Percentiles rank a stretch among this genome's conserved stretches.
phyloP scores from a whole-genome alignment of 2,888 invertebrate species.

The Plutella xylostella region DNA sequence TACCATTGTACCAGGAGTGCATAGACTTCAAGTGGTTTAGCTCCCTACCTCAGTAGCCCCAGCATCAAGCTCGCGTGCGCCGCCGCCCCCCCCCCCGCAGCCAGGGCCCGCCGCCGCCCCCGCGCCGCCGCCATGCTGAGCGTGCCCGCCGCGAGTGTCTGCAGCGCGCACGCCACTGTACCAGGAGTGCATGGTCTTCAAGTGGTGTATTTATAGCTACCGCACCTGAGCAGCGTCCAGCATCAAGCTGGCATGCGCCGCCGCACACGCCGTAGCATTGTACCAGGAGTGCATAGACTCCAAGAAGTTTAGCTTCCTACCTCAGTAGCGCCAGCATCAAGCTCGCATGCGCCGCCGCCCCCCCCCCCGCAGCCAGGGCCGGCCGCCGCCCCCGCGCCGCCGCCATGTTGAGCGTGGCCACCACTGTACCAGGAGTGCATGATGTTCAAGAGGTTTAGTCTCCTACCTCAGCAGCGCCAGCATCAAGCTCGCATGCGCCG shows the following conservation, averaged over 20 bases:
- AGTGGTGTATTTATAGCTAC: no score
- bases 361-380: no score
- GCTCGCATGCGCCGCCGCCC: slow-evolving; percentile 84
- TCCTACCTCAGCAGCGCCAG: slow-evolving; percentile 83
- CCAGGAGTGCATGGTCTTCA: no score
- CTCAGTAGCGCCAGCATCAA: slow-evolving; percentile 79
- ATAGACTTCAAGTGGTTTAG: no score
- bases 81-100: slow-evolving; percentile 82
- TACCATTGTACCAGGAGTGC: no score
- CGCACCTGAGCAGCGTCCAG: slow-evolving; percentile 77
- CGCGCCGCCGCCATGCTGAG: slow-evolving; percentile 84
- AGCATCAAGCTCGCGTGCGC: slow-evolving; percentile 84
- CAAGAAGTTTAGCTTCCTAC: no score
- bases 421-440: no score
- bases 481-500: slow-evolving; percentile 83
- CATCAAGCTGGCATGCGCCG: slow-evolving; percentile 85
- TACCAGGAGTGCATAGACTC: no score
- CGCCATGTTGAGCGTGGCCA: slow-evolving; percentile 84
- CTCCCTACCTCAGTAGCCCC: slow-evolving; percentile 83
- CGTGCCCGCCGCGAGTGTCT: slow-evolving; percentile 82
- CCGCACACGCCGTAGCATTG: no score
- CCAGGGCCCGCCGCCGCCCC: slow-evolving; percentile 78
- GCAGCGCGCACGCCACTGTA: slow-evolving; percentile 81
- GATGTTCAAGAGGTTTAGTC: no score
- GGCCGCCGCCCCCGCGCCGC: slow-evolving; percentile 82